Evolutionary conservation across 2,797 vertebrate genomes (phyloP), one percentile per base, ranked within the genome.

Genomic region (Hephaestus fuliginosus): DNA sequence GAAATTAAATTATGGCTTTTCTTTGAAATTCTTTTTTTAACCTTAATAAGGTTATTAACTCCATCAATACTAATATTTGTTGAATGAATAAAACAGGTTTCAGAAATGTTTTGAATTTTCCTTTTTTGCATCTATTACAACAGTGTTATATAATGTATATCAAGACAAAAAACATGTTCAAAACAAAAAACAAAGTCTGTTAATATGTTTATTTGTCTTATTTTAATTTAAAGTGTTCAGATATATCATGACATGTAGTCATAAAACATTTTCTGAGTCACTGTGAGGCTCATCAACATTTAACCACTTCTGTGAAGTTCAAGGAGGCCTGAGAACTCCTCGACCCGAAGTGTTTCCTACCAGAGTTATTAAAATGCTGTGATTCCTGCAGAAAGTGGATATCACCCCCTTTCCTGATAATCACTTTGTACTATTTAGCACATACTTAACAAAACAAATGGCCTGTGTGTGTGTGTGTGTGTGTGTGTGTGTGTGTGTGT

Each of bases 401-500:
- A 84, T 81, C 76, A 64, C 76, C 78, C 67, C 64, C 74, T 86
- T 68, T 82, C 83, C 92, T 95, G 88, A 93, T 96, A 95, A 96
- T 95, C 95, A 95, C 96, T 95, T 96, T 93, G 94, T 96, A 96
- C 94, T 95, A 92, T 97, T 97, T 96, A 95, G 91, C 96, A 95
- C 90, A 87, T 95, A 95, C 96, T 97, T 96, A 96, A 96, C 94
- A 96, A 96, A 97, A 97, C 97, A 98, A 97, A 98, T 97, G 97
- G 96, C 84, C 90, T 82, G 17, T 64, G 53, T 65, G 79, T 80
- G 79, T 74, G 78, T 81, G 65, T 62, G 74, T 67, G 83, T 74
- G 81, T 63, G 71, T 69, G 73, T 73, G 82, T 74, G 76, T 66
- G 69, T 65, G 62, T 70, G 70, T 82, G 17, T 64, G 53, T 65